A percentile compares a stretch with the other conserved stretches of the same genome.
These are phyloP conservation scores for Melanostoma mellinum DNA, from an alignment of 2,888 invertebrate species.

Conservation along the genomic window DNA sequence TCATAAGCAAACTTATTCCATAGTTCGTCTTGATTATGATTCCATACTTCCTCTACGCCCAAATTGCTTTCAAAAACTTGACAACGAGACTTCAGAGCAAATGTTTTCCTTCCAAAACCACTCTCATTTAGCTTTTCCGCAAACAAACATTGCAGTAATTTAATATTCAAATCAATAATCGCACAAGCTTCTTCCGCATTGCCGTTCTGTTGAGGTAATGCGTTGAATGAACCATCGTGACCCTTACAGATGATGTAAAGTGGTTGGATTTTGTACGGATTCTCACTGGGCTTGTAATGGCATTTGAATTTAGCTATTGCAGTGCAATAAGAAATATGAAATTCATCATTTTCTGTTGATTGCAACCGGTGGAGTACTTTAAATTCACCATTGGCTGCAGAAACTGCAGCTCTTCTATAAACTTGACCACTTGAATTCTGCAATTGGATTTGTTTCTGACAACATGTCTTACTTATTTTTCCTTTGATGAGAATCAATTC, in stretches of 20 bases:
- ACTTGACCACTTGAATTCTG: slow-evolving; percentile 58
- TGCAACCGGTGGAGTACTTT: slow-evolving; percentile 78
- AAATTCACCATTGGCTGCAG: slow-evolving; percentile 77
- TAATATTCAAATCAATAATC: slow-evolving; percentile 89
- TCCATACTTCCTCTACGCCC: slow-evolving; percentile 87
- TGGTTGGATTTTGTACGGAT: slow-evolving; percentile 82
- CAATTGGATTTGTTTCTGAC: slow-evolving; percentile 73
- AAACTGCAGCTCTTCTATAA: slow-evolving; percentile 23
- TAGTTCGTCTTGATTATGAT: slow-evolving; percentile 89
- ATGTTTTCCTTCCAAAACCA: slow-evolving; percentile 89
- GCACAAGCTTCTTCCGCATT: slow-evolving; percentile 86
- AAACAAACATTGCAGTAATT: slow-evolving; percentile 92
- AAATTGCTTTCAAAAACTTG: slow-evolving; percentile 89
- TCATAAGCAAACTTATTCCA: slow-evolving; percentile 93
- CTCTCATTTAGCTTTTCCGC: slow-evolving; percentile 93
- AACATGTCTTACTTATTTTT: slow-evolving; percentile 75
- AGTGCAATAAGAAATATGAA: slow-evolving; percentile 74
- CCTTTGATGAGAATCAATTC: slow-evolving; percentile 79
- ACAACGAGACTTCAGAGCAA: slow-evolving; percentile 90
- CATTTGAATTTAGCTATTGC: slow-evolving; percentile 63
- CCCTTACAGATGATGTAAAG: slow-evolving; percentile 92
- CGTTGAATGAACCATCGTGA: slow-evolving; percentile 90
- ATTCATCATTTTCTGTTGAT: slow-evolving; percentile 25
- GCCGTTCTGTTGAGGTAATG: slow-evolving; percentile 79
- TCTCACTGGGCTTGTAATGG: slow-evolving; percentile 27